These are phyloP conservation scores for Chrysotoxum bicinctum DNA, from an alignment of 2,888 invertebrate genomes.

Conservation along the genomic window DNA sequence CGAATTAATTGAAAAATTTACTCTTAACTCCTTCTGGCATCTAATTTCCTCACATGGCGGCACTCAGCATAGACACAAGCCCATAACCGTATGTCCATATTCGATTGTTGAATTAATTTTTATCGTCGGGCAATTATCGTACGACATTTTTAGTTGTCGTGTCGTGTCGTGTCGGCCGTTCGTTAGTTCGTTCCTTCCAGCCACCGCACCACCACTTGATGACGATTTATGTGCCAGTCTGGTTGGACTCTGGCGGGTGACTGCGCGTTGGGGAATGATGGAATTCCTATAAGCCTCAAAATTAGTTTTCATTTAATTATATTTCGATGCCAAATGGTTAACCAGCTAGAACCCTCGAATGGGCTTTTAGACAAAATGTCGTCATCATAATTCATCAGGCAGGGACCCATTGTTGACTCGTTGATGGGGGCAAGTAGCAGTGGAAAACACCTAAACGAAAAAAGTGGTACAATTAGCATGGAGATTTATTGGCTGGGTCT, in stretches of 20 bases:
- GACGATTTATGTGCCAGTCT: slow-evolving; percentile 50
- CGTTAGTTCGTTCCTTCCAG: slow-evolving; percentile 20
- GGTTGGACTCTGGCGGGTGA: slow-evolving; percentile 1
- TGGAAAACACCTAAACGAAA: slow-evolving; percentile 34
- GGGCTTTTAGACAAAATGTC: slow-evolving; percentile 58
- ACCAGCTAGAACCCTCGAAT: slow-evolving; percentile 16
- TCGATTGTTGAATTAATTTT: slow-evolving; percentile 73
- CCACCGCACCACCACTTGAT: neutral
- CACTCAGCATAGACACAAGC: slow-evolving; percentile 10
- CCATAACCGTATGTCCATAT: slow-evolving; percentile 50
- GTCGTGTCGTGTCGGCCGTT: too few relatives aligned
- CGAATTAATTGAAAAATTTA: slow-evolving; percentile 72
- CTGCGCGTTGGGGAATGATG: slow-evolving; percentile 24
- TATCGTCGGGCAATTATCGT: slow-evolving; percentile 69
- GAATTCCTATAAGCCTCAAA: slow-evolving; percentile 61
- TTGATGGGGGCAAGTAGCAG: slow-evolving; percentile 17
- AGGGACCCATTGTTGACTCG: neutral
- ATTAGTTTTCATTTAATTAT: slow-evolving; percentile 70
- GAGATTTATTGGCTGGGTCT: slow-evolving; percentile 56
- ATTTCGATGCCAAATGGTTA: slow-evolving; percentile 58
- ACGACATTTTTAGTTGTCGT: slow-evolving; percentile 59
- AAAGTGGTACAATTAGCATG: slow-evolving; percentile 68
- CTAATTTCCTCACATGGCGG: slow-evolving; percentile 64
- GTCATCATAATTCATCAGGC: slow-evolving; percentile 54
- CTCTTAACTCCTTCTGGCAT: slow-evolving; percentile 71